A percentile compares a stretch with the other conserved stretches of the same genome.
Conservation (phyloP, 2,113 vertebrate genomes). For the Hippocampus zosterae region DNA sequence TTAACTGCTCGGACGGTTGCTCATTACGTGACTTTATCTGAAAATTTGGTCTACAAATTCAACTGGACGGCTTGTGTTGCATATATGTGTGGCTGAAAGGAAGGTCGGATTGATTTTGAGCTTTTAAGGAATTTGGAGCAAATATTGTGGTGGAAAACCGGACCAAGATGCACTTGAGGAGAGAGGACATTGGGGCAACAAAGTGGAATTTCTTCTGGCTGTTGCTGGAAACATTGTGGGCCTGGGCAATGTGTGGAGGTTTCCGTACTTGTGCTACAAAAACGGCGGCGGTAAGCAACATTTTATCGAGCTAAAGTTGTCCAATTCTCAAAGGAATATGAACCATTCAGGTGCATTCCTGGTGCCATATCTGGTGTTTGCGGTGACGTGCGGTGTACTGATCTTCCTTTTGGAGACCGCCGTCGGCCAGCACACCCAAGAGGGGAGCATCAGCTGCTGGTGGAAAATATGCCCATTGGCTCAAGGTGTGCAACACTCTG, state of each 20-base stretch:
- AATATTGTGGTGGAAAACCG: no score
- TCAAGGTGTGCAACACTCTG: constrained; percentile 43
- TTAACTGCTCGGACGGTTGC: constrained; percentile 25
- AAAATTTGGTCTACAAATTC: background rate
- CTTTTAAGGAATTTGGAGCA: constrained; percentile 12
- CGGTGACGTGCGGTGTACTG: constrained; percentile 65
- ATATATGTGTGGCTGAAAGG: no score
- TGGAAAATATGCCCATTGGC: constrained; percentile 66
- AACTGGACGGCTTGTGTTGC: background rate
- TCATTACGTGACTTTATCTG: constrained; percentile 18
- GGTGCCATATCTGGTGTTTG: constrained; percentile 71
- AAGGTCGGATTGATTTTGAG: background rate
- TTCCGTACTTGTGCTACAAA: constrained; percentile 75
- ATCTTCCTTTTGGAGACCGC: constrained; percentile 69
- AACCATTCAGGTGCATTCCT: constrained; percentile 66
- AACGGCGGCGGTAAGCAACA: constrained; percentile 71
- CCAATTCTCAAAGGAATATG: background rate
- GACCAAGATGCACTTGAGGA: constrained; percentile 40
- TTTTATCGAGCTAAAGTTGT: background rate
- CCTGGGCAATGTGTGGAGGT: constrained; percentile 75
- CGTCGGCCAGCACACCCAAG: constrained; percentile 69
- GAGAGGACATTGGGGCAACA: constrained; percentile 69
- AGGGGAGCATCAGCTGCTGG: constrained; percentile 71
- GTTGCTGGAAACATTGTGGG: constrained; percentile 70
- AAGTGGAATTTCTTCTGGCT: constrained; percentile 68